Percentiles rank a stretch among this genome's conserved stretches.
Conservation (phyloP, 2,888 invertebrate genomes). For the Drosophila testacea region DNA sequence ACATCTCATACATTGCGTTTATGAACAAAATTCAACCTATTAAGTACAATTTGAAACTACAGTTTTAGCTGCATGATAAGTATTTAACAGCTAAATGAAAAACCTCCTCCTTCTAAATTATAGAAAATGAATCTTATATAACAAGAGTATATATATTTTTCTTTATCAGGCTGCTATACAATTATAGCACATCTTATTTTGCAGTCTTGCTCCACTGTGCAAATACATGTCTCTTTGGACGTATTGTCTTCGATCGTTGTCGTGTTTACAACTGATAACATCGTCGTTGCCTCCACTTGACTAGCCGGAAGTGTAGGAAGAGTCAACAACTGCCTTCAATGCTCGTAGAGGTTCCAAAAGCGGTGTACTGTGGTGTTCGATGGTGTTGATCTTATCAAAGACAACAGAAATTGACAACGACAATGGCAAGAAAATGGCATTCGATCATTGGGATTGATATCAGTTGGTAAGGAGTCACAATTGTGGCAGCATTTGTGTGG, state of each 20-base stretch:
- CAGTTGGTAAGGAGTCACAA: constrained; percentile 30
- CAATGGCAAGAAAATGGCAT: constrained; percentile 30
- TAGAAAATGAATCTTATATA: no score
- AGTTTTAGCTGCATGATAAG: no score
- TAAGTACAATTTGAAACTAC: no score
- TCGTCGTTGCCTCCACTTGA: constrained; percentile 15
- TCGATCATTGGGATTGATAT: constrained; percentile 44
- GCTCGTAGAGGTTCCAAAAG: not conserved
- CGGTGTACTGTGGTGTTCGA: not conserved
- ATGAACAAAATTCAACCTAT: no score
- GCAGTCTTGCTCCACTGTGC: constrained; percentile 37
- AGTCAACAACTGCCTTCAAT: constrained; percentile 26
- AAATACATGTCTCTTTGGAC: not conserved
- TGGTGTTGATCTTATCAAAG: constrained; percentile 43
- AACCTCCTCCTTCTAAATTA: no score
- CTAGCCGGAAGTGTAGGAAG: constrained; percentile 55
- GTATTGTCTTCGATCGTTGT: not conserved
- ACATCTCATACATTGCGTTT: no score
- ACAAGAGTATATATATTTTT: not conserved
- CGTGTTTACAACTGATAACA: constrained; percentile 50
- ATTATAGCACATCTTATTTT: not conserved
- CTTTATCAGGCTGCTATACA: not conserved
- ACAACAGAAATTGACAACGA: constrained; percentile 4
- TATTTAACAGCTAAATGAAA: no score
- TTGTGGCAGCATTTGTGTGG: constrained; percentile 5